Base-by-base conservation (phyloP, 1,140 invertebrate species). In the Pinna nobilis region DNA sequence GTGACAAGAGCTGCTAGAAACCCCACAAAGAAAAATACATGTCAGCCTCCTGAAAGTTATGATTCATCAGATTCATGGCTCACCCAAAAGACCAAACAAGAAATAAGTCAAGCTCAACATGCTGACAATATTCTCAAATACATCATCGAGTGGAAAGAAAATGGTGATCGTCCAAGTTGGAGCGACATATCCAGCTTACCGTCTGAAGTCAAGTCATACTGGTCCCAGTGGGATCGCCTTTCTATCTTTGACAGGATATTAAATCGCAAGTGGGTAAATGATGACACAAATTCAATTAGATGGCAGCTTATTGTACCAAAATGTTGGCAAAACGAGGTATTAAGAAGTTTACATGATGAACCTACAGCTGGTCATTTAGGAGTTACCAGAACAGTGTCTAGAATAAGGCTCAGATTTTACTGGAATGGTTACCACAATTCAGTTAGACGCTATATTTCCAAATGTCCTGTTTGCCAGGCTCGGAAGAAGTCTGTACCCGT, bases 391-490 rank as follows among this genome's bases (percentile, higher is more conserved):
- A n/a, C n/a, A 57, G 15, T 23, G n/a, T 32, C 18, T 6, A 28
- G 53, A 28, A 6, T 7, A n/a, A n/a, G n/a, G n/a, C n/a, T n/a
- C n/a, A n/a, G n/a, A n/a, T n/a, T n/a, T n/a, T n/a, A n/a, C n/a
- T n/a, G n/a, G n/a, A n/a, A n/a, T n/a, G n/a, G n/a, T n/a, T n/a
- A n/a, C n/a, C n/a, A n/a, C n/a, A n/a, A n/a, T n/a, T n/a, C n/a
- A n/a, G n/a, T n/a, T n/a, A n/a, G n/a, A n/a, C n/a, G n/a, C n/a
- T n/a, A n/a, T n/a, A n/a, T n/a, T n/a, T n/a, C n/a, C 7, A 50
- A 32, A 50, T 70, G 67, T 59, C 53, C 59, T 50, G 57, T 50
- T 13, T 70, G 67, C 60, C 41, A 53, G 13, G 15, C 33, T 15
- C 23, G 41, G n/a, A 70, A 70, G 20, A 6, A 20, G 13, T 41